Evolutionary conservation across 2,888 invertebrate genomes (phyloP), one percentile per base, ranked within the genome.

Genomic region (Yponomeuta cagnagella): DNA sequence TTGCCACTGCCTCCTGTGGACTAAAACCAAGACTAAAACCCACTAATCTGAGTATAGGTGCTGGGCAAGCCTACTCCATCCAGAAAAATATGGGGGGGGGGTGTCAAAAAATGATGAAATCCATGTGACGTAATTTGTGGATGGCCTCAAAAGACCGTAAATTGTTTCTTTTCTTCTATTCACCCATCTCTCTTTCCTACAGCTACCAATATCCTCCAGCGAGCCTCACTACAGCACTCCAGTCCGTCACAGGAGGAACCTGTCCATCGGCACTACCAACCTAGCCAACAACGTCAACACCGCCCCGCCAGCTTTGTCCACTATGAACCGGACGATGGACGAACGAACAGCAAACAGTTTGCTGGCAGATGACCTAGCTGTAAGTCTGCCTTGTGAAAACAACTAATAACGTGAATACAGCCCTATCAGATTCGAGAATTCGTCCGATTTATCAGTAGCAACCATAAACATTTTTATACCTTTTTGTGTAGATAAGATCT

Each of bases 351-450:
- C 93, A 1, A 91, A 92, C 67, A 93, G 92, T 70, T 81, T 94
- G 68, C 83, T 94, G 71, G 93, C 94, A 72, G 94, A 94, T 76
- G 94, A 95, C 80, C 87, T 95, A 73, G 93, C 93, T 73, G 93
- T 93, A 77, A 86, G 87, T 78, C 63, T 31, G 58, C 52, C 30
- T 64, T 64, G 2, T 63, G n/a, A 5, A 6, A 15, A n/a, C 23
- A 23, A 6, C n/a, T 6, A 63, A 63, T n/a, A 1, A 63, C 23
- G 23, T 63, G 63, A 63, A 63, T 63, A 0, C 2, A 15, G 58
- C 23, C 23, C 23, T 23, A 23, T 23, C 23, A 23, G 23, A 23
- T 23, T 23, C 23, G 23, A 23, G 23, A 23, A 23, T 23, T 23
- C 23, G 23, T 23, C 23, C 23, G 23, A 23, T 23, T 23, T 23